These are phyloP conservation scores for Drosophila borborema DNA, from an alignment of 2,888 invertebrate species.

Conservation along the genomic window DNA sequence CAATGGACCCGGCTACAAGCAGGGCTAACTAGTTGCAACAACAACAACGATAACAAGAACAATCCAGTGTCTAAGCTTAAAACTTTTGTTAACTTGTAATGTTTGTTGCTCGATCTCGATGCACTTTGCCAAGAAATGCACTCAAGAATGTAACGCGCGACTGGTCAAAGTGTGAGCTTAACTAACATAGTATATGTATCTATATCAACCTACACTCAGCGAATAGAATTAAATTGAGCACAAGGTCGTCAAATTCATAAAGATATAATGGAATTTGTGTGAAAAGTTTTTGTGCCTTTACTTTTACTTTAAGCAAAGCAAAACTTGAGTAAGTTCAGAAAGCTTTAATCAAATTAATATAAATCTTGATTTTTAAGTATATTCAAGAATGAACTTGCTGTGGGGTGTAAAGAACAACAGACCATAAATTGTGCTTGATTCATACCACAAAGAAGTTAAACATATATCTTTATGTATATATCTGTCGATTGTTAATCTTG, in stretches of 20 bases:
- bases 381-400: neutral
- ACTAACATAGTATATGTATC: neutral
- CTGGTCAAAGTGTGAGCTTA: constrained; percentile 70
- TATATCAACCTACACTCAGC: constrained; percentile 9
- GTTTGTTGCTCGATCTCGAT: constrained; percentile 60
- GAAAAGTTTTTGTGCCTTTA: neutral
- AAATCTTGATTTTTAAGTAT: neutral
- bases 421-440: neutral
- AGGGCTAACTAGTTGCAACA: constrained; percentile 11
- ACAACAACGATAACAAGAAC: constrained; percentile 2
- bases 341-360: neutral
- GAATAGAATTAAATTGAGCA: constrained; percentile 10
- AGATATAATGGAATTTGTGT: neutral
- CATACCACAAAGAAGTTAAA: neutral
- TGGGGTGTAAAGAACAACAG: neutral
- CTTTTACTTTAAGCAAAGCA: neutral
- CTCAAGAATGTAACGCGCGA: constrained; percentile 77
- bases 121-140: constrained; percentile 57
- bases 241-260: constrained; percentile 1
- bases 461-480: constrained; percentile 2
- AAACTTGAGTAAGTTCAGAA: neutral
- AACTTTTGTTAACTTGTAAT: constrained; percentile 75
- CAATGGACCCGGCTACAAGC: constrained; percentile 28
- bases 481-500: neutral
- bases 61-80: constrained; percentile 33